Evolutionary conservation across 1,140 invertebrate genomes (phyloP), one percentile per base, ranked within the genome.

Genomic region (Solenopsis invicta): DNA sequence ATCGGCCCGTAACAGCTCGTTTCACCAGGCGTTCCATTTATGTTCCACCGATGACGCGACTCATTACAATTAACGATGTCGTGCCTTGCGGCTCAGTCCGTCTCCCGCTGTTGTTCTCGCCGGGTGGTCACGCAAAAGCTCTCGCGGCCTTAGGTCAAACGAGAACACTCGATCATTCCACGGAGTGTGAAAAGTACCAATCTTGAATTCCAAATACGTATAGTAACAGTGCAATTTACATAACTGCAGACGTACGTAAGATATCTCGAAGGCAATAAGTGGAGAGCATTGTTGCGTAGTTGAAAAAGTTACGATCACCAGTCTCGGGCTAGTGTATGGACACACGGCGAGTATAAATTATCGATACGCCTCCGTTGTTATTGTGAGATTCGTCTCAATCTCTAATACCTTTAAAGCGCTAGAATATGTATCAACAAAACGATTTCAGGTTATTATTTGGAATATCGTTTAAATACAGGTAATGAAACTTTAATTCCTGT

Each of bases 51-150:
- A 91, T 90, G 89, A 91, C 89, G 89, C 78, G 89, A 81, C 66
- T 86, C 87, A 91, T 90, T 91, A 90, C 87, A 90, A 90, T 88
- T 90, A 84, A 86, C 88, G 89, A 88, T 82, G 82, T 81, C 80
- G 81, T 50, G 85, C 75, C 80, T 81, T 72, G 80, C 54, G 80
- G 67, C 72, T 88, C 86, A 90, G 89, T 90, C 37, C 69, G 78
- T 85, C 74, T 62, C 67, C 62, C 41, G 86, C 75, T 56, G 56
- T 82, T 75, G 34, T 85, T 66, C 75, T 45, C 80, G 66, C 67
- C 62, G 34, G 80, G 34, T 80, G 75, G 45, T 85, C 78, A 52
- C 50, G 77, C 71, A 71, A 89, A 61, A 37, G 59, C 56, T 76
- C 45, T 69, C 50, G 77, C 64, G 37, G 21, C 34, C 29, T 69